Percentiles rank a stretch among this genome's conserved stretches.
Evolutionary conservation across 1,140 invertebrate genomes (phyloP).

Genomic region (Himalopsyche phryganea): DNA sequence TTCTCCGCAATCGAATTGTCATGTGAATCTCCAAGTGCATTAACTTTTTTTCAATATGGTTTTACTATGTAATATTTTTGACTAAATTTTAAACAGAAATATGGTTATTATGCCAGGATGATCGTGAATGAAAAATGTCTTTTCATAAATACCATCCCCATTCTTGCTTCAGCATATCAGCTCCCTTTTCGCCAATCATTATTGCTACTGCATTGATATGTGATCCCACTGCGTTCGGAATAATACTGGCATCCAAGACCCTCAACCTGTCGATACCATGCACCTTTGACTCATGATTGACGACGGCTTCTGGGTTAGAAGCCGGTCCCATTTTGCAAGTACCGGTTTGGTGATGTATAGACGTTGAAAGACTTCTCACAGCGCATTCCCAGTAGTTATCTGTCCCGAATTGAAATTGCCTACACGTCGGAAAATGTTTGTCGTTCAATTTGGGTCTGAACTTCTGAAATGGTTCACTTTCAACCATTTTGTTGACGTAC

Average conservation of each 20-base stretch:
- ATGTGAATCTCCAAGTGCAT: no score
- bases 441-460: constrained; percentile 42
- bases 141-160: constrained; percentile 13
- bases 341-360: constrained; percentile 53
- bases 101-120: no score
- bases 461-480: constrained; percentile 37
- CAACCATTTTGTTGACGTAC: constrained; percentile 36
- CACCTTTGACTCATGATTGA: constrained; percentile 55
- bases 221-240: constrained; percentile 38
- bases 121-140: no score
- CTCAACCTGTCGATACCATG: constrained; percentile 43
- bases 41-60: no score
- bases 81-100: no score
- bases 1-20: no score
- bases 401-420: constrained; percentile 39
- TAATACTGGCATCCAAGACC: constrained; percentile 45
- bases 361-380: constrained; percentile 40
- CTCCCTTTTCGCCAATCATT: constrained; percentile 57
- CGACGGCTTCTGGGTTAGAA: constrained; percentile 53
- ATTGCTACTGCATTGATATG: constrained; percentile 42
- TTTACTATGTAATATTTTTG: no score
- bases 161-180: constrained; percentile 48
- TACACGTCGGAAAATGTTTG: constrained; percentile 49
- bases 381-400: constrained; percentile 55
- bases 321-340: constrained; percentile 61